These are phyloP conservation scores for Ophion obscuratus DNA, from an alignment of 2,888 invertebrate species.

Conservation along the genomic window DNA sequence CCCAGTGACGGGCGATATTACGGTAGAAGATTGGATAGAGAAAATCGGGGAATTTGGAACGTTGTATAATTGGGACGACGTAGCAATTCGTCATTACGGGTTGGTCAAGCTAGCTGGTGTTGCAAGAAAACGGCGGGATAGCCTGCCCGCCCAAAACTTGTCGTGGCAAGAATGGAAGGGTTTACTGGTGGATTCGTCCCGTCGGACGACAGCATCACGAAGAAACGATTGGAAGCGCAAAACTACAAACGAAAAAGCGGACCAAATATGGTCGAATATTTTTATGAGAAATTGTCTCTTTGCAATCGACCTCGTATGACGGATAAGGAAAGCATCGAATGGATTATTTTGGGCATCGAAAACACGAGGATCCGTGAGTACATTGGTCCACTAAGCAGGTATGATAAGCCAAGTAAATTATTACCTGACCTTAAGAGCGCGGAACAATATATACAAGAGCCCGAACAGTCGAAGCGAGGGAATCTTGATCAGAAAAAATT, in stretches of 20 bases:
- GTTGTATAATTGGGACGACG: constrained; percentile 70
- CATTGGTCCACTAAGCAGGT: constrained; percentile 62
- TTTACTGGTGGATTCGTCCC: constrained; percentile 32
- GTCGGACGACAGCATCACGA: constrained; percentile 6
- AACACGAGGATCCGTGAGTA: constrained; percentile 55
- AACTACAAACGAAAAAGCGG: constrained; percentile 62
- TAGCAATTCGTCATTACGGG: constrained; percentile 68
- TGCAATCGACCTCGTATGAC: constrained; percentile 67
- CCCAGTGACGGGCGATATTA: constrained; percentile 58
- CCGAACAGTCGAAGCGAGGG: constrained; percentile 31
- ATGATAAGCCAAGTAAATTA: constrained; percentile 60
- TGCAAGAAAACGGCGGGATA: constrained; percentile 70
- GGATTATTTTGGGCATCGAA: constrained; percentile 67
- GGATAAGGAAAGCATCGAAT: constrained; percentile 66
- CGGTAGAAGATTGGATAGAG: constrained; percentile 63
- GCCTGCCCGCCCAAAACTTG: constrained; percentile 55
- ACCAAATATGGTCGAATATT: constrained; percentile 68
- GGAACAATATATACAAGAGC: constrained; percentile 31
- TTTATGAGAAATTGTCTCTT: constrained; percentile 66
- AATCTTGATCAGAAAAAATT: no score
- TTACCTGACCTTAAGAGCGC: constrained; percentile 66
- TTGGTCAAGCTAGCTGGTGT: constrained; percentile 68
- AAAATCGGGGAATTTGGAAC: constrained; percentile 71
- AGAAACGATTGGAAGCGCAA: constrained; percentile 53
- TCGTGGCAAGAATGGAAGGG: constrained; percentile 52